These are phyloP conservation scores for Esox lucius DNA, from an alignment of 2,797 vertebrate genomes.

Conservation along the genomic window DNA sequence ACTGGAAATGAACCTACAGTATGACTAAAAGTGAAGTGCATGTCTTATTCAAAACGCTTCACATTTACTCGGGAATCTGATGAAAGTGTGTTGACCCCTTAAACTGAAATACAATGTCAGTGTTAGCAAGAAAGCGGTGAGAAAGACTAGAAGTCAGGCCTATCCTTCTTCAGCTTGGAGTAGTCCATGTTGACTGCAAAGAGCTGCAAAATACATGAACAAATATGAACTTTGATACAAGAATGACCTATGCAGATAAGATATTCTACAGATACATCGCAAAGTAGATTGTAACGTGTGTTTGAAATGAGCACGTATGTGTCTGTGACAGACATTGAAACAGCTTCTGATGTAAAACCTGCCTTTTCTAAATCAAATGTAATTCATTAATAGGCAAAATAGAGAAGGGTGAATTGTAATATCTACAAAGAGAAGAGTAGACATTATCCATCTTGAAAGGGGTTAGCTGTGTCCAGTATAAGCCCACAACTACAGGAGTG, in stretches of 20 bases:
- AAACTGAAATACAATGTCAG: neutral
- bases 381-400: too few species aligned
- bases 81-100: conserved; percentile 46
- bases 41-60: conserved; percentile 16
- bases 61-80: conserved; percentile 13
- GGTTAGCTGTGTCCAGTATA: too few species aligned
- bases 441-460: too few species aligned
- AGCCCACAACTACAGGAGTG: too few species aligned
- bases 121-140: neutral
- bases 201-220: conserved; percentile 72
- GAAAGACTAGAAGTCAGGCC: conserved; percentile 87
- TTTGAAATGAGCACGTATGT: too few species aligned
- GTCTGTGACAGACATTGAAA: neutral
- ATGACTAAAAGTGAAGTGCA: neutral
- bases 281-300: neutral
- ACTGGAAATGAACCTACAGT: conserved; percentile 30
- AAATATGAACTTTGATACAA: conserved; percentile 45
- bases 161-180: conserved; percentile 90
- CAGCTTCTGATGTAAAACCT: too few species aligned
- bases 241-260: conserved; percentile 41
- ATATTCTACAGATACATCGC: neutral
- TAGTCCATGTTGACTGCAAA: conserved; percentile 86
- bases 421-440: too few species aligned
- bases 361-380: too few species aligned
- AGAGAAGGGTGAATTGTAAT: too few species aligned